Evolutionary conservation across 1,140 invertebrate genomes (phyloP).

Genomic region (Drosophila lacertosa): DNA sequence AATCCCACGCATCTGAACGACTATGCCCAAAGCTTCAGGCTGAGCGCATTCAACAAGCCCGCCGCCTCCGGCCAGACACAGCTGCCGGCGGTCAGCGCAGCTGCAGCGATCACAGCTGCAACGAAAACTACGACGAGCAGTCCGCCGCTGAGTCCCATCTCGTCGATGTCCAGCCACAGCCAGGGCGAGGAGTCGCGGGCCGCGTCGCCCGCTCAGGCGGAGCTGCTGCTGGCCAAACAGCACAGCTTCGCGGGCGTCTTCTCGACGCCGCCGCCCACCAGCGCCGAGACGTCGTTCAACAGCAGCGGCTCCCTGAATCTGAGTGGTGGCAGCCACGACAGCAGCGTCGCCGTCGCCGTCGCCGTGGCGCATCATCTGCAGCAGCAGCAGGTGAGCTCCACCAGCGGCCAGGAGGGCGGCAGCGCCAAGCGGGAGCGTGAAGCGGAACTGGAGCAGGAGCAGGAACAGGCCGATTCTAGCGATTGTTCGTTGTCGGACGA

Average conservation of each 20-base stretch:
- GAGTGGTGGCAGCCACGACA: slow-evolving; percentile 65
- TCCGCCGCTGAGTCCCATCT: slow-evolving; percentile 87
- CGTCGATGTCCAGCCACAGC: slow-evolving; percentile 88
- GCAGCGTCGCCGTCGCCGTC: slow-evolving; percentile 48
- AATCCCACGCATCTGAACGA: slow-evolving; percentile 85
- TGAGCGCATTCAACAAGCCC: slow-evolving; percentile 81
- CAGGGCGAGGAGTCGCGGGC: slow-evolving; percentile 83
- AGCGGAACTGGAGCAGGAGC: slow-evolving; percentile 33
- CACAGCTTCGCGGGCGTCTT: slow-evolving; percentile 79
- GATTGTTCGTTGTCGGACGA: slow-evolving; percentile 69
- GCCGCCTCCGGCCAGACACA: slow-evolving; percentile 33
- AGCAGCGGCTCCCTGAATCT: slow-evolving; percentile 68
- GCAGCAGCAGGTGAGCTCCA: slow-evolving; percentile 80
- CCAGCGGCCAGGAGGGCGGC: slow-evolving; percentile 58
- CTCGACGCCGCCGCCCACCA: slow-evolving; percentile 73
- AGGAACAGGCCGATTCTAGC: slow-evolving; percentile 66
- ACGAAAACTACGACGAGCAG: slow-evolving; percentile 62
- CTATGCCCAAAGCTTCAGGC: slow-evolving; percentile 81
- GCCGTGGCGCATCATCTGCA: slow-evolving; percentile 67
- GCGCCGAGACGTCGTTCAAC: slow-evolving; percentile 74
- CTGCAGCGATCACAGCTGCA: slow-evolving; percentile 6
- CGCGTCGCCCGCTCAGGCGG: slow-evolving; percentile 49
- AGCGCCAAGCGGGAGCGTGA: slow-evolving; percentile 59
- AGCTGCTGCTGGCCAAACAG: slow-evolving; percentile 54
- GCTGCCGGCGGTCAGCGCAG: slow-evolving; percentile 2